Evolutionary conservation across 2,113 vertebrate genomes (phyloP).

Genomic region (Grus americana): DNA sequence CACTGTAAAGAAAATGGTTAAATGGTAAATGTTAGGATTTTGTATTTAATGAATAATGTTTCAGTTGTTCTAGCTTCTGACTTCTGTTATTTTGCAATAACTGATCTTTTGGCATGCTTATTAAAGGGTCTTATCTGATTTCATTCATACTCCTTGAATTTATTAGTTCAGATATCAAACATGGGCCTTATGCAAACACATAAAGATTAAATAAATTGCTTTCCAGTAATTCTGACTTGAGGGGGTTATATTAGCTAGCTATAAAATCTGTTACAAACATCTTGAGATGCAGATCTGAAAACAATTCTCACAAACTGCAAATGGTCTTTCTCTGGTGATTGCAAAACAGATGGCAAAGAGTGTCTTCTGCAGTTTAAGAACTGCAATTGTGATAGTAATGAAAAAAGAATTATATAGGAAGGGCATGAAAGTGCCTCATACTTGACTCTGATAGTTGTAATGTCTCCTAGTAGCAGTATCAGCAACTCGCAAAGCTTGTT

Average conservation of each 20-base stretch:
- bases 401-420: not conserved
- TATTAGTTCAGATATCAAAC: not conserved
- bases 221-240: not conserved
- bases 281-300: not conserved
- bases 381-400: not conserved
- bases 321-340: not conserved
- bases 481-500: not conserved
- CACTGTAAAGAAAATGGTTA: not conserved
- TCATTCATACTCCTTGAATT: not conserved
- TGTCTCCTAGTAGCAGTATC: not conserved
- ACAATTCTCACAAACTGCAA: not conserved
- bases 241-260: not conserved
- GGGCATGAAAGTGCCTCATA: not conserved
- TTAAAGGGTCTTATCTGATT: not conserved
- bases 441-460: not conserved
- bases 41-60: not conserved
- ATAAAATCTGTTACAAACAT: not conserved
- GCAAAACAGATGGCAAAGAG: not conserved
- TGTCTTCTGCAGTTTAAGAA: not conserved
- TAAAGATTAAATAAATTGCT: not conserved
- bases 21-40: not conserved
- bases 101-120: not conserved
- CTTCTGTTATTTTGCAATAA: not conserved
- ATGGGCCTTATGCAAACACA: not conserved
- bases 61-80: not conserved